Percentiles rank a stretch among this genome's conserved stretches.
These are phyloP conservation scores for Acipenser transmontanus DNA, from an alignment of 2,797 vertebrate genomes.

Conservation along the genomic window DNA sequence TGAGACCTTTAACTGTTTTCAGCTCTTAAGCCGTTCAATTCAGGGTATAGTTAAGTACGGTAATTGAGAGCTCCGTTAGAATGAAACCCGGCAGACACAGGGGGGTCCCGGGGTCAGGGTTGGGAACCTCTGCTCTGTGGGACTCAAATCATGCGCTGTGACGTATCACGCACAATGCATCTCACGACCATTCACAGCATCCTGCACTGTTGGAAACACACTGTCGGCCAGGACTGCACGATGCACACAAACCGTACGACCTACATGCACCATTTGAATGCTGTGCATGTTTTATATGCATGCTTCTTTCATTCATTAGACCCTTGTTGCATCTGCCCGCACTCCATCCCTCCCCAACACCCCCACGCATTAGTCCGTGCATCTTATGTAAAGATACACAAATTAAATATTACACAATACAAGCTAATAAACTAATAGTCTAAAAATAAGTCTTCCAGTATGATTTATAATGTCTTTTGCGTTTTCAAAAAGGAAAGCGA, in stretches of 20 bases:
- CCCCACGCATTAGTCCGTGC: constrained; percentile 46
- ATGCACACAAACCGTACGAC: constrained; percentile 58
- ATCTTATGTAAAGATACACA: constrained; percentile 36
- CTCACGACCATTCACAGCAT: constrained; percentile 37
- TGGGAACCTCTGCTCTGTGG: too few species aligned
- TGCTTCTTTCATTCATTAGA: constrained; percentile 34
- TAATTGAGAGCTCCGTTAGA: too few species aligned
- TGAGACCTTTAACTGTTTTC: too few species aligned
- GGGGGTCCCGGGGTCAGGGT: too few species aligned
- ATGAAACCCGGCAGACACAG: too few species aligned
- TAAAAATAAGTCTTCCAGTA: constrained; percentile 45
- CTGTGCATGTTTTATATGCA: constrained; percentile 61
- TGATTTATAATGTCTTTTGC: constrained; percentile 20
- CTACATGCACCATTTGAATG: constrained; percentile 51
- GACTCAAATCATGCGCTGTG: too few species aligned
- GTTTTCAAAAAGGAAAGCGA: not conserved
- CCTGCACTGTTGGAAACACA: constrained; percentile 6
- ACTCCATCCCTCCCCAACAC: constrained; percentile 35
- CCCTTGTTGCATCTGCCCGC: not conserved
- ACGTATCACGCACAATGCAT: constrained; percentile 35
- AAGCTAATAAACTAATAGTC: constrained; percentile 29
- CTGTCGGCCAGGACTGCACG: constrained; percentile 42
- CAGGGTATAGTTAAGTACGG: too few species aligned
- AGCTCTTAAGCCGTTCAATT: too few species aligned
- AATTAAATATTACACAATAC: constrained; percentile 56